These are phyloP conservation scores for Drosophila neoperkinsi DNA, from an alignment of 2,888 invertebrate species.

Conservation along the genomic window DNA sequence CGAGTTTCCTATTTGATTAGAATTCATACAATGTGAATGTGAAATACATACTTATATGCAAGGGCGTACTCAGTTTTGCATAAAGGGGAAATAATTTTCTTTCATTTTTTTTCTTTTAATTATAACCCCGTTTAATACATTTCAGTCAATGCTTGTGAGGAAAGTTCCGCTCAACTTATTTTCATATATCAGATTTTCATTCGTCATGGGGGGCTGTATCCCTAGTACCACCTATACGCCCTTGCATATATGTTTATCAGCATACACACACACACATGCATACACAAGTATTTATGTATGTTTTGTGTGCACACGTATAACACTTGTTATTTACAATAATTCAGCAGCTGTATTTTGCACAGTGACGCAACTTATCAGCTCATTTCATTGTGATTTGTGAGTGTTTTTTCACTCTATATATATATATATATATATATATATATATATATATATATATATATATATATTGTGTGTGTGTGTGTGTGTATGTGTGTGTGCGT, in stretches of 20 bases:
- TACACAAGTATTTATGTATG: not conserved
- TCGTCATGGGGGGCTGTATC: not conserved
- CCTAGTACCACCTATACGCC: not conserved
- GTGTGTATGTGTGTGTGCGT: not conserved
- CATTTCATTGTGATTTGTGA: conserved; percentile 38
- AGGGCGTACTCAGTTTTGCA: not conserved
- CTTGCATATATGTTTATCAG: not conserved
- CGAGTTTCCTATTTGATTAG: conserved; percentile 54
- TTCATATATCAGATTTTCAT: not conserved
- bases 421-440: not conserved
- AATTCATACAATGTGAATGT: not conserved
- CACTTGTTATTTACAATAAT: conserved; percentile 39
- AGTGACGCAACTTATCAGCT: conserved; percentile 28
- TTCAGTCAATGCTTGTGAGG: not conserved
- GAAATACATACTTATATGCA: not conserved
- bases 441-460: not conserved
- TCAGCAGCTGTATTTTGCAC: conserved; percentile 36
- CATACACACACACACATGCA: not conserved
- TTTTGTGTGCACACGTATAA: not conserved
- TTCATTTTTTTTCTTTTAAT: not conserved
- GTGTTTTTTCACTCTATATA: conserved; percentile 4
- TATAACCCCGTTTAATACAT: not conserved
- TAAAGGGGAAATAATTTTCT: not conserved
- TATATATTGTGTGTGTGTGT: not conserved
- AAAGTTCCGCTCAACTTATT: not conserved